Evolutionary conservation across 2,797 vertebrate genomes (phyloP), one percentile per base, ranked within the genome.

Genomic region (Benthosema pterotum): DNA sequence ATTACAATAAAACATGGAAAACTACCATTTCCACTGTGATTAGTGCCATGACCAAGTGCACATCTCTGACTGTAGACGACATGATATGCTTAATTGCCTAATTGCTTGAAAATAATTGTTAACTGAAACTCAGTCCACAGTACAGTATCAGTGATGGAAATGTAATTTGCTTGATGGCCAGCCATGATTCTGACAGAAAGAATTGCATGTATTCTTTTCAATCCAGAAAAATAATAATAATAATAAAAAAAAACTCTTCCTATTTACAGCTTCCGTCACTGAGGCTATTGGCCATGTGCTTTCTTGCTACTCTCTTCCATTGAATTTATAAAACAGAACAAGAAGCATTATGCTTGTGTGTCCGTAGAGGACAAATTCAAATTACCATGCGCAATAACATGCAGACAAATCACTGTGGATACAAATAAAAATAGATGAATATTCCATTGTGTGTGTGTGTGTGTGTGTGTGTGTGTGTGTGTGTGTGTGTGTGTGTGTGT

Each of bases 301-400:
- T 61, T 66, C 51, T 22, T 52, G 16, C 12, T 57, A 18, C 18
- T 11, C 9, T 32, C 54, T 67, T 74, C 70, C 60, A 47, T 46
- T 64, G 60, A 60, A 57, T 80, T 75, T 79, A 80, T 67, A 73
- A 75, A 77, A 71, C 56, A 32, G 51, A 75, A 79, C 57, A 42
- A 66, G 43, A 59, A 52, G 1, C 18, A 48, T 2, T 25, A 5
- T 25, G 22, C 22, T n/a, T 22, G 19, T 2, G 9, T 17, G 7
- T 57, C 14, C 54, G 75, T 48, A 2, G 47, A 42, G 72, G 65
- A 67, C 14, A 42, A 54, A 71, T 57, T 64, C 57, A 61, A 19
- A 17, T 9, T 48, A 7, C 5, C 9, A 16, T n/a, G 47, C 43
- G 13, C 49, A 13, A 51, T 47, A 22, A 5, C 18, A 48, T 17